Conservation (phyloP, 2,888 invertebrate species). For the Ophioninae sp. region DNA sequence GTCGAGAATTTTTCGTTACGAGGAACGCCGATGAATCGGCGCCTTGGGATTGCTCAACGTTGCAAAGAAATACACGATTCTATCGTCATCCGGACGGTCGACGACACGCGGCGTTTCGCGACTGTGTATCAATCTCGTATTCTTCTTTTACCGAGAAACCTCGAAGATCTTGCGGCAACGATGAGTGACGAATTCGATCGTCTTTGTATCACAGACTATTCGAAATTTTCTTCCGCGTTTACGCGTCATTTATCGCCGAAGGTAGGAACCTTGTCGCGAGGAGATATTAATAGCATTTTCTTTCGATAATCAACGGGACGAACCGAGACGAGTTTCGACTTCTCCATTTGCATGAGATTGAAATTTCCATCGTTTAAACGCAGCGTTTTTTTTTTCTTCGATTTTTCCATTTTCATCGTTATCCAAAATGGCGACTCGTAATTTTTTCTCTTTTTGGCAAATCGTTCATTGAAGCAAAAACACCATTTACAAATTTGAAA, state of each 20-base stretch:
- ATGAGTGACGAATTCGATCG: constrained; percentile 54
- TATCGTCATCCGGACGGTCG: constrained; percentile 45
- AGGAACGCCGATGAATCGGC: constrained; percentile 33
- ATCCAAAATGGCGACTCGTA: too few species aligned
- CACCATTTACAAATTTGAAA: too few species aligned
- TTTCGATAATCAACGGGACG: constrained; percentile 22
- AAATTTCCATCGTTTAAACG: not conserved
- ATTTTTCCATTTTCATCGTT: not conserved
- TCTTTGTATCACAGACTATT: constrained; percentile 4
- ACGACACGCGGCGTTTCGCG: constrained; percentile 32
- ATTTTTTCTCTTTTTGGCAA: too few species aligned
- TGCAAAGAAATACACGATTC: constrained; percentile 3
- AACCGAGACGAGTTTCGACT: not conserved
- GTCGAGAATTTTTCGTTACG: not conserved
- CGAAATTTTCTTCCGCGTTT: constrained; percentile 51
- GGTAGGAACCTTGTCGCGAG: not conserved
- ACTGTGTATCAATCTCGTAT: not conserved
- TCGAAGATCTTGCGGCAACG: constrained; percentile 44
- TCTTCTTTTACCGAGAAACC: constrained; percentile 10
- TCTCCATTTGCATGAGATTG: too few species aligned
- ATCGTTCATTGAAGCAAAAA: too few species aligned
- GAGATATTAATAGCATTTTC: constrained; percentile 40
- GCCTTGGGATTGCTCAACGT: constrained; percentile 22
- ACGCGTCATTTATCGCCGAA: constrained; percentile 34
- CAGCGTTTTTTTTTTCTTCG: constrained; percentile 1